Base-by-base conservation (phyloP, 2,797 vertebrate species). In the Anolis apletophallus region DNA sequence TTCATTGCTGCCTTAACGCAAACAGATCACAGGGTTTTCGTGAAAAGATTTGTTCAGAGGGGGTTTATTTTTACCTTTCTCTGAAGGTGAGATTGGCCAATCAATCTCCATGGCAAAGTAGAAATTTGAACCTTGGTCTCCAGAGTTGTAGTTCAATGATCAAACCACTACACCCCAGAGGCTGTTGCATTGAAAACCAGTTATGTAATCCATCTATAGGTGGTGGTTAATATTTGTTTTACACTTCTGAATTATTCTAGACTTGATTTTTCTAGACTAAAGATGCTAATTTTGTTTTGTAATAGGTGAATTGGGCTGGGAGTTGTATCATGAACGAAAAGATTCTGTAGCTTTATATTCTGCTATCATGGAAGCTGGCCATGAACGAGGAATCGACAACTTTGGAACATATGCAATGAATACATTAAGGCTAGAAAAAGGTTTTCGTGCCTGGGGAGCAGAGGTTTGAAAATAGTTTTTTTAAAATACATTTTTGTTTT, bases 251-350 rank as follows among this genome's bases (percentile, higher is more conserved):
- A 75, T 81, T n/a, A 5, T 79, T 34, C 32, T 21, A 29, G 23
- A 26, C 32, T 54, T 8, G 59, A 17, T 87, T 91, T 50, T 40
- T 72, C 6, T 2, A 75, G 19, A 89, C 23, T 12, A 86, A 75
- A 74, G 88, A 29, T 1, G 2, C 61, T 84, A 57, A 74, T 90
- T 89, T 83, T 40, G 80, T 36, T 92, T 52, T 91, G 0, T 89
- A 96, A 85, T 86, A 99, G 99, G 99, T 87, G 99, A 99, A 95
- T 95, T 99, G 55, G 99, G 99, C 9, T 99, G 99, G 98, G 99
- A 99, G 94, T 94, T 99, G 77, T 99, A 99, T 93, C 97, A 98
- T 0, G 96, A 96, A 81, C 97, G 96, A 94, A 96, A 97, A 91
- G 95, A 98, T 92, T 97, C 98, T 91, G 92, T 95, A 0, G 81